A percentile compares a stretch with the other conserved stretches of the same genome.
These are phyloP conservation scores for Myzus persicae DNA, from an alignment of 1,140 invertebrate species.

Conservation along the genomic window DNA sequence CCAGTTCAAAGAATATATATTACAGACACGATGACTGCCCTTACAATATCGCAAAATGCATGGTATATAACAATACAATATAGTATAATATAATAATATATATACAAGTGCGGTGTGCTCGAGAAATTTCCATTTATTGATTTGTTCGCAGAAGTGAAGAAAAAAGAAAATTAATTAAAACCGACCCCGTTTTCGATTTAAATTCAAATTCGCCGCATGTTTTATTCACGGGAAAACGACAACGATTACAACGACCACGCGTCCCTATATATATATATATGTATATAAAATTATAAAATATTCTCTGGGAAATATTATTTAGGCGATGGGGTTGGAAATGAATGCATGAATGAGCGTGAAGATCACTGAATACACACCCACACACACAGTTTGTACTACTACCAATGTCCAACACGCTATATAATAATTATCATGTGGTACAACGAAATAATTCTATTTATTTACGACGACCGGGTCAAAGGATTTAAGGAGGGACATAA, in stretches of 20 bases:
- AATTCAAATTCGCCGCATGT: slow-evolving; percentile 51
- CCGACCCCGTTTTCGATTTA: slow-evolving; percentile 52
- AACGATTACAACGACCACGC: slow-evolving; percentile 20
- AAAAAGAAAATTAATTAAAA: slow-evolving; percentile 55
- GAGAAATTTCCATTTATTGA: slow-evolving; percentile 52
- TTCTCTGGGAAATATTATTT: slow-evolving; percentile 36
- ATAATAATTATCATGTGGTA: not conserved
- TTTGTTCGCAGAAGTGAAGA: slow-evolving; percentile 17
- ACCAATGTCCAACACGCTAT: not conserved
- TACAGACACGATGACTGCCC: not conserved
- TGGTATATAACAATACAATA: not conserved
- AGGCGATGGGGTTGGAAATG: slow-evolving; percentile 8
- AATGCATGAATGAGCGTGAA: not conserved
- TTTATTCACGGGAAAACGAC: slow-evolving; percentile 47
- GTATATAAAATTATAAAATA: not conserved
- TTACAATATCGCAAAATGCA: not conserved
- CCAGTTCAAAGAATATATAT: slow-evolving; percentile 40
- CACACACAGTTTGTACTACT: not conserved
- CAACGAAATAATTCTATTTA: not conserved
- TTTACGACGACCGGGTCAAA: not conserved
- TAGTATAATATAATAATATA: slow-evolving; percentile 33
- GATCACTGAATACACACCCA: not conserved
- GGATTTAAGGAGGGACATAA: not conserved
- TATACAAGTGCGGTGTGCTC: not conserved
- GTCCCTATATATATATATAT: not conserved